A percentile compares a stretch with the other conserved stretches of the same genome.
Evolutionary conservation across 2,888 invertebrate genomes (phyloP).

Genomic region (Melikaiella ostensackeni): DNA sequence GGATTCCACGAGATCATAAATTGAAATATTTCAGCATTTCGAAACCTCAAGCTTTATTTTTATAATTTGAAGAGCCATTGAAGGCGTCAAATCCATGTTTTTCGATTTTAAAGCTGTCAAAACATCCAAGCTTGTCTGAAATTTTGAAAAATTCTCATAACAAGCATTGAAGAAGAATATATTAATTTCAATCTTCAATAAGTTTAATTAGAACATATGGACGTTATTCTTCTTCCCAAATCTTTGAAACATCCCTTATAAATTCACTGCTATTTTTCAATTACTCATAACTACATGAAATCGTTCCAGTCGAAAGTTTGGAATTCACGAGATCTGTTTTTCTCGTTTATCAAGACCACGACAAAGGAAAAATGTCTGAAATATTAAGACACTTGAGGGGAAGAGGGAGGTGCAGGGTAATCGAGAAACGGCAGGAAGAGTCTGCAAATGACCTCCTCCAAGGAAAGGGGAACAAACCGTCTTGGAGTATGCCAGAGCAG

Average conservation of each 20-base stretch:
- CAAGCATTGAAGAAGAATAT: too few relatives aligned
- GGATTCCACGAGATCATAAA: too few relatives aligned
- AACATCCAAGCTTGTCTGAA: too few relatives aligned
- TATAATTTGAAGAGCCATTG: too few relatives aligned
- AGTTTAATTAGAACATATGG: background rate
- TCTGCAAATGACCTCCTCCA: conserved; percentile 36
- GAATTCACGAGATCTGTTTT: conserved; percentile 26
- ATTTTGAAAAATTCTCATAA: too few relatives aligned
- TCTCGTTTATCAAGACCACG: conserved; percentile 28
- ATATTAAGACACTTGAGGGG: conserved; percentile 40
- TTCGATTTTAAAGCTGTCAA: too few relatives aligned
- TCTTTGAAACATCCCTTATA: conserved; percentile 32
- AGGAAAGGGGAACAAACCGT: conserved; percentile 13
- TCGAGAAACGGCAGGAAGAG: conserved; percentile 34
- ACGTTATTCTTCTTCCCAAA: background rate
- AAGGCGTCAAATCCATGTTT: too few relatives aligned
- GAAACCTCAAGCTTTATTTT: too few relatives aligned
- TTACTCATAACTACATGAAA: conserved; percentile 31
- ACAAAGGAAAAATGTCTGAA: conserved; percentile 38
- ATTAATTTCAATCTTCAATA: background rate
- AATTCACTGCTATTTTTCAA: conserved; percentile 37
- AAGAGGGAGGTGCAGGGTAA: conserved; percentile 30
- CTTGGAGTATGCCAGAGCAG: conserved; percentile 4
- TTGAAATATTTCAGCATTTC: too few relatives aligned
- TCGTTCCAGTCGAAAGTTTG: conserved; percentile 28